Evolutionary conservation across 2,888 invertebrate species (phyloP), one percentile per base, ranked within the genome.

Genomic region (Calliopum simillimum): DNA sequence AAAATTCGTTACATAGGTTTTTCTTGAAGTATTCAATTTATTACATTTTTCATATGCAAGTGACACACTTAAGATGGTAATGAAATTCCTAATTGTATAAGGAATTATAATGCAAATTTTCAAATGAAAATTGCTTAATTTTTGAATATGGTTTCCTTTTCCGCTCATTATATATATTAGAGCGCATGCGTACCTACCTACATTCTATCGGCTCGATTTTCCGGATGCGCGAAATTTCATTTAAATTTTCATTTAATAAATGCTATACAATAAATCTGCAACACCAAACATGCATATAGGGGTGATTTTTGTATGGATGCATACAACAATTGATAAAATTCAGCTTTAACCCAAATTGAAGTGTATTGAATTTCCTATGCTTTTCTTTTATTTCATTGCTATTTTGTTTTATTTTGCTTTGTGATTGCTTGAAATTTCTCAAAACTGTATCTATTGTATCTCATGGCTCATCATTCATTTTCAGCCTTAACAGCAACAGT

Each of bases 401-500:
- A 68, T 70, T 73, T n/a, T n/a, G n/a, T n/a, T n/a, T n/a, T n/a
- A n/a, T n/a, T n/a, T n/a, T n/a, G n/a, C n/a, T n/a, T n/a, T n/a
- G n/a, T 68, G 56, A 25, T 46, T 70, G 23, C 63, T 43, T 6
- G 44, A 68, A 62, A 55, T 51, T 55, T 70, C 14, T 47, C 51
- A 51, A 11, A 44, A 66, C 64, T 70, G 68, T 69, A 44, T 46
- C 51, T 55, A 19, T 43, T 68, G 46, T 44, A 66, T 53, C 49
- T 69, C 49, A 72, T 46, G n/a, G 53, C 66, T 44, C 68, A 25
- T 16, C 47, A 63, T 12, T 69, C 49, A 53, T 41, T 76, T 76
- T 8, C 74, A 78, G 77, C 76, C 73, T 72, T 73, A 75, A 70
- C 58, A 77, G 74, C 71, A 79, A 74, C 77, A 79, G 76, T 76